Base-by-base conservation (phyloP, 2,113 vertebrate genomes). In the Uropsilus gracilis region DNA sequence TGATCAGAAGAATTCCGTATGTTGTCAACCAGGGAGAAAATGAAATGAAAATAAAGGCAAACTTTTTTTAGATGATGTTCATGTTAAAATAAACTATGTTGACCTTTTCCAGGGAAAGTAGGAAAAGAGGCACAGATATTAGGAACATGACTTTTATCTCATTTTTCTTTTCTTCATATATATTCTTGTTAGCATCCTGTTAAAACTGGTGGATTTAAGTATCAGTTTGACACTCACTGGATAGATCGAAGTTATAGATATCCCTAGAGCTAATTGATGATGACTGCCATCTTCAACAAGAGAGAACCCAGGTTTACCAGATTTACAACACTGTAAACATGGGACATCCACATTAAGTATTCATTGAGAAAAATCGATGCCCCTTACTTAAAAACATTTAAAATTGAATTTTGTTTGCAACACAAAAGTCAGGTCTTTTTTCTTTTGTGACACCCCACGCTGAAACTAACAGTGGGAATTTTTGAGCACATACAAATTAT, bases 221-320 rank as follows among this genome's bases (percentile, higher is more conserved):
- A 1, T 18, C 8, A 3, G 22, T 11, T 73, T 16, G 7, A 44
- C 18, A 13, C 32, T 12, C 22, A 20, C 2, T 61, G 59, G 24
- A 16, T 5, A 0, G 0, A 3, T 10, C n/a, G 22, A 26, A 39
- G 16, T 2, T 32, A n/a, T 3, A 5, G 1, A 28, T 18, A 8
- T 11, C 61, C 55, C 55, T 12, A 4, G 4, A 46, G 17, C 24
- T 44, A 24, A 34, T 0, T 12, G 48, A 13, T 72, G 20, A 68
- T 6, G 0, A 6, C 8, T 5, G 39, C 6, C 0, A 0, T 42
- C n/a, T 46, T 37, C 61, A 48, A 0, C 1, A 85, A 72, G 17
- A 22, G 53, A 30, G 11, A 91, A 13, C 3, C 20, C 12, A 59
- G 14, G 32, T 20, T 24, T 24, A 20, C 24, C 37, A 26, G 26